These are phyloP conservation scores for Pseudococcus jackbeardsleyi DNA, from an alignment of 2,888 invertebrate species.

Conservation along the genomic window DNA sequence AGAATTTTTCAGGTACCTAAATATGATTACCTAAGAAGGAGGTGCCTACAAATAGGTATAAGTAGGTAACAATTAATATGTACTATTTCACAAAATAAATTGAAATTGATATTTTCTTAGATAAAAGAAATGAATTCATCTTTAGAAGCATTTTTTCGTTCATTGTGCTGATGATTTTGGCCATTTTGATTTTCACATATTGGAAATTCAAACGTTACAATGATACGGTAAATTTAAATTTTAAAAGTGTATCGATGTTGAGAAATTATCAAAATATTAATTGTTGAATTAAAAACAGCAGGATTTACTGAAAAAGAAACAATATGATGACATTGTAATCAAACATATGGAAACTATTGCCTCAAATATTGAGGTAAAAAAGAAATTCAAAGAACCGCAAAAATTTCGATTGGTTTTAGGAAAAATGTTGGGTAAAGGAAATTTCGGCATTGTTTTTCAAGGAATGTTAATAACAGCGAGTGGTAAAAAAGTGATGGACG, in stretches of 20 bases:
- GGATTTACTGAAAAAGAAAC: background rate
- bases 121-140: background rate
- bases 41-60: no score
- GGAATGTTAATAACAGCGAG: background rate
- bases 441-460: slow-evolving; percentile 11
- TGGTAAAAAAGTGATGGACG: background rate
- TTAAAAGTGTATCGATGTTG: background rate
- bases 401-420: background rate
- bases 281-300: background rate
- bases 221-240: background rate
- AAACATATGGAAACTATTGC: background rate
- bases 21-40: no score
- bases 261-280: background rate
- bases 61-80: no score
- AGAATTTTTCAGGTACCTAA: no score
- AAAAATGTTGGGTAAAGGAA: background rate
- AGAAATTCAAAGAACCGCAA: background rate
- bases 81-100: background rate
- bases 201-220: no score
- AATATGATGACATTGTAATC: background rate
- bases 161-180: background rate
- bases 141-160: background rate
- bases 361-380: background rate
- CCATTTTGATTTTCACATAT: no score
- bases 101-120: background rate